These are phyloP conservation scores for Bombycilla garrulus DNA, from an alignment of 2,113 vertebrate genomes.

Conservation along the genomic window DNA sequence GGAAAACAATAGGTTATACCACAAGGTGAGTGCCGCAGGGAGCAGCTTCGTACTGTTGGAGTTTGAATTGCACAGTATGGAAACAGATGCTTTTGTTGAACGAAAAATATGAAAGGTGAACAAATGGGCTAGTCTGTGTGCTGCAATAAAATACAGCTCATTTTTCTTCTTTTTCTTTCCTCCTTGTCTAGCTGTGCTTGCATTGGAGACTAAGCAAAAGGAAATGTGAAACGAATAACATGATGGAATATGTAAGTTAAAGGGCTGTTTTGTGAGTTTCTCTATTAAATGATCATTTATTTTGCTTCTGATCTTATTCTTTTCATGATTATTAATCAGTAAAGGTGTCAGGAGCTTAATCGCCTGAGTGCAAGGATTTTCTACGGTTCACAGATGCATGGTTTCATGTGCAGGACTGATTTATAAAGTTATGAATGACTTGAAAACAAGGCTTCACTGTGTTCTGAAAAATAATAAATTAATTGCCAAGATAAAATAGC, in stretches of 20 bases:
- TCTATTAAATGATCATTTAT: slow-evolving; percentile 99
- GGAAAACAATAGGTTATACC: slow-evolving; percentile 95
- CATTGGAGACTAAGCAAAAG: slow-evolving; percentile 96
- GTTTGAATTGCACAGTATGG: slow-evolving; percentile 98
- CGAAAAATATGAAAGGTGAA: slow-evolving; percentile 97
- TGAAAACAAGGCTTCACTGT: slow-evolving; percentile 89
- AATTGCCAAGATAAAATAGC: slow-evolving; percentile 98
- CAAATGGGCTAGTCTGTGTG: slow-evolving; percentile 85
- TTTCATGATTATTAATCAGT: slow-evolving; percentile 93
- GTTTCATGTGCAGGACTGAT: slow-evolving; percentile 89
- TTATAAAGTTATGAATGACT: slow-evolving; percentile 99
- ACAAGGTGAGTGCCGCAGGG: slow-evolving; percentile 94
- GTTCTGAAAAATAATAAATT: slow-evolving; percentile 95
- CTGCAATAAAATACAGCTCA: slow-evolving; percentile 91
- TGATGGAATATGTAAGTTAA: slow-evolving; percentile 99
- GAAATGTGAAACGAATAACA: slow-evolving; percentile 98
- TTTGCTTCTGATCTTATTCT: slow-evolving; percentile 99
- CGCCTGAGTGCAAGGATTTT: slow-evolving; percentile 93
- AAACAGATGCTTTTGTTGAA: slow-evolving; percentile 99
- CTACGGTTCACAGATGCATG: slow-evolving; percentile 93
- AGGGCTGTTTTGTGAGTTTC: slow-evolving; percentile 98
- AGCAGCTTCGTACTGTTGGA: slow-evolving; percentile 82
- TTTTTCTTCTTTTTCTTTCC: slow-evolving; percentile 85
- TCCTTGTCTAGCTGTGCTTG: slow-evolving; percentile 95
- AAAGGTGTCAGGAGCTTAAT: slow-evolving; percentile 95